phyloP scores from a whole-genome alignment of 2,888 invertebrate genomes.

The Lottia scabra region DNA sequence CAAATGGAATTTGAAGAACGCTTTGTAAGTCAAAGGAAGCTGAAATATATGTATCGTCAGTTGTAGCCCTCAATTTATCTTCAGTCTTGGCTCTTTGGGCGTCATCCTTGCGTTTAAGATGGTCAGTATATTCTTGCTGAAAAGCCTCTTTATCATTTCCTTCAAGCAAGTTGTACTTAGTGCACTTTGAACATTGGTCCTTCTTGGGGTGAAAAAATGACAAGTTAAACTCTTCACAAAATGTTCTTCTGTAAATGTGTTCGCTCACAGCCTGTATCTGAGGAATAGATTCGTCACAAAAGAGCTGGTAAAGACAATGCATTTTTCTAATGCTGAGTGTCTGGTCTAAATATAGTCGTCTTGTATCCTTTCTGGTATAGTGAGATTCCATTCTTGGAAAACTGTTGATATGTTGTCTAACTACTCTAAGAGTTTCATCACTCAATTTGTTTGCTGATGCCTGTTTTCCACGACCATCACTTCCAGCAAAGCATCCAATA shows the following conservation, averaged over 20 bases:
- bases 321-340: neutral
- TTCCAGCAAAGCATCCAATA: neutral
- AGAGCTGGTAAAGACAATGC: neutral
- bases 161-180: neutral
- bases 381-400: constrained; percentile 11
- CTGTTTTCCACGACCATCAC: neutral
- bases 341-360: neutral
- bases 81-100: neutral
- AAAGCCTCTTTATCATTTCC: neutral
- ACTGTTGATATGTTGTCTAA: neutral
- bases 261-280: neutral
- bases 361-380: constrained; percentile 8
- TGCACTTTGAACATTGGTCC: constrained; percentile 9
- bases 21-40: neutral
- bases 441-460: neutral
- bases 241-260: neutral
- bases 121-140: neutral
- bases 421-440: neutral
- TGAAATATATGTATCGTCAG: neutral
- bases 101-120: neutral
- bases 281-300: neutral
- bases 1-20: neutral
- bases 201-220: constrained; percentile 10
- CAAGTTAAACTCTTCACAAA: constrained; percentile 5
- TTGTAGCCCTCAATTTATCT: neutral